Conservation (phyloP, 2,113 vertebrate species). For the Neolamprologus toae region DNA sequence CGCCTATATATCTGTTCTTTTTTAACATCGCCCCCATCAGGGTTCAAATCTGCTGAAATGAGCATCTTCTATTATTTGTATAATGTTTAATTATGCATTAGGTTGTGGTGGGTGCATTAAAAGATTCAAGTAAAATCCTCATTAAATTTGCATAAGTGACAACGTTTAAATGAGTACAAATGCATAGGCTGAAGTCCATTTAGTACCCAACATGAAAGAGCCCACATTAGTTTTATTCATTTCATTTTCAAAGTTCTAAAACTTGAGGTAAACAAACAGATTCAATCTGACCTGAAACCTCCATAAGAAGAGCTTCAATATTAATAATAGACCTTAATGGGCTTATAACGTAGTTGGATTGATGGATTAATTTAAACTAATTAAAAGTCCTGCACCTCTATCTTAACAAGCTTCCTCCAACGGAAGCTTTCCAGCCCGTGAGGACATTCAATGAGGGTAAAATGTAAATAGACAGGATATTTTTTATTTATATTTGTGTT, state of each 20-base stretch:
- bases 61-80: conserved; percentile 63
- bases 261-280: neutral
- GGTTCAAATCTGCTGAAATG: conserved; percentile 30
- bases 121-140: conserved; percentile 47
- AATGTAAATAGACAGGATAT: neutral
- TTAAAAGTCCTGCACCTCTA: neutral
- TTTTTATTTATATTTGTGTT: neutral
- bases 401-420: neutral
- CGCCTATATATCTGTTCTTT: neutral
- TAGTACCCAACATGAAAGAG: neutral
- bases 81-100: conserved; percentile 73
- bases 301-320: neutral
- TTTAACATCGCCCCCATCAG: neutral
- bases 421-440: neutral
- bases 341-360: neutral
- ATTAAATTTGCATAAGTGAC: conserved; percentile 62
- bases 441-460: neutral
- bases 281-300: neutral
- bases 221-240: neutral
- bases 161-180: conserved; percentile 60
- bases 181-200: conserved; percentile 20
- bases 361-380: neutral
- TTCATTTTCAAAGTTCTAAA: neutral
- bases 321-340: neutral
- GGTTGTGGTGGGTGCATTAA: conserved; percentile 65